Conservation (phyloP, 2,888 invertebrate species). For the Scelioninae gen. 2 region DNA sequence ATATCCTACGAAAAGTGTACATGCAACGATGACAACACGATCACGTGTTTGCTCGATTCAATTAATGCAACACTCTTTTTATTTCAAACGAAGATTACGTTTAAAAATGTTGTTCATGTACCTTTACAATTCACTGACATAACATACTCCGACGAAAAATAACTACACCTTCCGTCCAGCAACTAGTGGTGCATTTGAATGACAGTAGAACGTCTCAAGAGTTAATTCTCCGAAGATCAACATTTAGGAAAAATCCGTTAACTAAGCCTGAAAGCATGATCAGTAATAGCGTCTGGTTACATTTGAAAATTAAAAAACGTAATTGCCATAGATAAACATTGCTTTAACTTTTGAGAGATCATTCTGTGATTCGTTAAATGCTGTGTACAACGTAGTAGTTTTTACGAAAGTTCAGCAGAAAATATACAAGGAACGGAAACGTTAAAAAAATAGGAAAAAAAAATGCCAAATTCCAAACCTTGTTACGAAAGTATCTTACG, state of each 20-base stretch:
- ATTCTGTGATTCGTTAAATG: constrained; percentile 52
- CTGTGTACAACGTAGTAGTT: constrained; percentile 48
- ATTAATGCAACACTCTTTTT: constrained; percentile 44
- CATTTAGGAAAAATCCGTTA: constrained; percentile 15
- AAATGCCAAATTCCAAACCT: no score
- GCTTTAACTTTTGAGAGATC: constrained; percentile 46
- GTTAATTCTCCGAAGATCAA: constrained; percentile 28
- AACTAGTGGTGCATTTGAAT: constrained; percentile 47
- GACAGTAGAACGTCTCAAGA: constrained; percentile 50
- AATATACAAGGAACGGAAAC: constrained; percentile 5
- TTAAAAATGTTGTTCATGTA: constrained; percentile 18
- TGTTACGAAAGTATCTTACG: constrained; percentile 41
- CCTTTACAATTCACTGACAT: constrained; percentile 28
- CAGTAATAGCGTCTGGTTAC: constrained; percentile 1
- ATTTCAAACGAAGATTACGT: constrained; percentile 34
- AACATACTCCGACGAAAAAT: constrained; percentile 28
- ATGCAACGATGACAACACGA: background rate
- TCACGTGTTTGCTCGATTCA: constrained; percentile 29
- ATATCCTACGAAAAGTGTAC: constrained; percentile 4
- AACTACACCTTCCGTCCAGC: constrained; percentile 51
- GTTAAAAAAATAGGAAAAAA: no score
- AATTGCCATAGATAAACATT: no score
- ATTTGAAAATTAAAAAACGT: no score
- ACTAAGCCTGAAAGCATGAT: constrained; percentile 22
- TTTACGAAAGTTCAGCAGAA: constrained; percentile 36